Conservation (phyloP, 2,888 invertebrate genomes). For the Tipula lateralis region DNA sequence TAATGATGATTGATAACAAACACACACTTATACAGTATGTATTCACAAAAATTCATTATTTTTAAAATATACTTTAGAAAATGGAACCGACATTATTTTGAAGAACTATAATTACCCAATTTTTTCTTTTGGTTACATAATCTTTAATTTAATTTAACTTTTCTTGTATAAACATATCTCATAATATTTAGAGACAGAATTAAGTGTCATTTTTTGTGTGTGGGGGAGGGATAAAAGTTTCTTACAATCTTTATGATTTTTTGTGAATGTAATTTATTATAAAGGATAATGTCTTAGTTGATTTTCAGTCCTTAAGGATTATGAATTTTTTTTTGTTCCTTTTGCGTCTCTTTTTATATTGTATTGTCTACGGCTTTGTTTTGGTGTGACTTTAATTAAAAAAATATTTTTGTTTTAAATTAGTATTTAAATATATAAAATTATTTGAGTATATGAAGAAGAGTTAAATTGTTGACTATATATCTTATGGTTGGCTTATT, state of each 20-base stretch:
- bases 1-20: not conserved
- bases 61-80: not conserved
- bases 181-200: not conserved
- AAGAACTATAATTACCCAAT: not conserved
- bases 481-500: not conserved
- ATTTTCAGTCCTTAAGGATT: not conserved
- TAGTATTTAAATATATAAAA: not conserved
- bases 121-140: not conserved
- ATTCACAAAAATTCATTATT: not conserved
- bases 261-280: not conserved
- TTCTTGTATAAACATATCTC: no score
- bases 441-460: not conserved
- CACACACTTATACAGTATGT: no score
- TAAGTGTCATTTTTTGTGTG: not conserved
- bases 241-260: conserved; percentile 7
- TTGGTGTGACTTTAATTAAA: not conserved
- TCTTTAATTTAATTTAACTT: conserved; percentile 11
- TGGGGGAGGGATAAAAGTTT: not conserved
- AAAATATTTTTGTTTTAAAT: not conserved
- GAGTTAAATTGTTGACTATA: not conserved
- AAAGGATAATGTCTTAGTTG: not conserved
- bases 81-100: not conserved
- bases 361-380: not conserved
- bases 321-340: not conserved
- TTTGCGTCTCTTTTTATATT: not conserved